A percentile compares a stretch with the other conserved stretches of the same genome.
Evolutionary conservation across 1,140 invertebrate genomes (phyloP).

Genomic region (Globodera rostochiensis): DNA sequence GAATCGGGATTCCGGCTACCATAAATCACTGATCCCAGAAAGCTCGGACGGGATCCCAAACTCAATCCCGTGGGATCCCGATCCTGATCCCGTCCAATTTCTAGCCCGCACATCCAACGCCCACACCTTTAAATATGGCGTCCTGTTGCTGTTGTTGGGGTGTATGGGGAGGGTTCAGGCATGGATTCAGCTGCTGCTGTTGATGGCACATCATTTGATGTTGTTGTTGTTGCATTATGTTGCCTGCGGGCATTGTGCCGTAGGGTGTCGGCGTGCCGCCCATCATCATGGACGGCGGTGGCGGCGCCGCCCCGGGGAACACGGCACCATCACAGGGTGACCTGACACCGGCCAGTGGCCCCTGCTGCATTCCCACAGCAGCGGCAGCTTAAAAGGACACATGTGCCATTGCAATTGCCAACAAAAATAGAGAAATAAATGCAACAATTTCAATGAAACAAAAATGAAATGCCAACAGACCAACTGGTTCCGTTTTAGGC

Average conservation of each 20-base stretch:
- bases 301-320: too few species aligned
- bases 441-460: too few species aligned
- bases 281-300: neutral
- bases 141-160: slow-evolving; percentile 14
- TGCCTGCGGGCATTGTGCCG: neutral
- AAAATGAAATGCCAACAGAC: too few species aligned
- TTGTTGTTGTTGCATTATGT: slow-evolving; percentile 2
- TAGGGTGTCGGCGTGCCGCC: neutral
- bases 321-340: neutral
- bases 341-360: neutral
- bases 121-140: slow-evolving; percentile 11
- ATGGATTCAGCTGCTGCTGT: neutral
- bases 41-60: too few species aligned
- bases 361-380: neutral
- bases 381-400: neutral
- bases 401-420: slow-evolving; percentile 13
- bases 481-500: too few species aligned
- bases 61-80: too few species aligned
- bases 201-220: slow-evolving; percentile 11
- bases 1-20: too few species aligned
- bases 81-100: too few species aligned
- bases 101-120: too few species aligned
- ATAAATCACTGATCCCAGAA: too few species aligned
- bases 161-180: neutral
- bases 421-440: neutral